phyloP scores from a whole-genome alignment of 2,888 invertebrate species.

The Pristionchus entomophagus region DNA sequence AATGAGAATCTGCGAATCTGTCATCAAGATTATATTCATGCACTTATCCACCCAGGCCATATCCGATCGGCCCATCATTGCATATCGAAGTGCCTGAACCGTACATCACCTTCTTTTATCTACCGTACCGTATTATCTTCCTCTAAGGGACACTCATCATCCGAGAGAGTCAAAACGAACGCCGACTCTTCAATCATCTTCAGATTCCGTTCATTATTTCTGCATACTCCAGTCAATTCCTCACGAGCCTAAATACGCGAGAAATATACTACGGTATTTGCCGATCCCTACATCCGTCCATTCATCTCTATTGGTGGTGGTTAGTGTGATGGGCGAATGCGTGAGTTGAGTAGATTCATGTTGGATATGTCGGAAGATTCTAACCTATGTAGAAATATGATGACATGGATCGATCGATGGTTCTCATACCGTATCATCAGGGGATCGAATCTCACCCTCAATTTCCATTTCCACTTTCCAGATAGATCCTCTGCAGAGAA shows the following conservation, averaged over 20 bases:
- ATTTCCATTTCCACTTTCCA: constrained; percentile 72
- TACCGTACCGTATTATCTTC: constrained; percentile 8
- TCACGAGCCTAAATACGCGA: not conserved
- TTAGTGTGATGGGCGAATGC: constrained; percentile 55
- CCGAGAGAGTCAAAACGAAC: constrained; percentile 36
- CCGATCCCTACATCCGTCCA: constrained; percentile 52
- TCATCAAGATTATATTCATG: constrained; percentile 71
- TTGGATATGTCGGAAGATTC: constrained; percentile 53
- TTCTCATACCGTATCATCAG: constrained; percentile 36
- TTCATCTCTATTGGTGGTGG: constrained; percentile 56
- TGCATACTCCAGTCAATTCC: not conserved
- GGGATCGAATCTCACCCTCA: constrained; percentile 22
- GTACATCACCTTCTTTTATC: too few relatives aligned
- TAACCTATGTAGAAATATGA: not conserved
- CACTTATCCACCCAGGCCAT: constrained; percentile 82
- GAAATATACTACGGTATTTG: too few relatives aligned
- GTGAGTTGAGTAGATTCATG: constrained; percentile 51
- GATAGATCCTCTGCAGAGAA: constrained; percentile 78
- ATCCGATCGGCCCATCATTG: constrained; percentile 79
- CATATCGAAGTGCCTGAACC: constrained; percentile 76
- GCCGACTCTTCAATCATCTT: constrained; percentile 34
- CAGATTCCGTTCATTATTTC: constrained; percentile 27
- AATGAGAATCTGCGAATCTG: constrained; percentile 73
- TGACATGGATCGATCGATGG: not conserved
- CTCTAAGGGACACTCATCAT: not conserved